These are phyloP conservation scores for Scophthalmus maximus DNA, from an alignment of 2,113 vertebrate species.

Conservation along the genomic window DNA sequence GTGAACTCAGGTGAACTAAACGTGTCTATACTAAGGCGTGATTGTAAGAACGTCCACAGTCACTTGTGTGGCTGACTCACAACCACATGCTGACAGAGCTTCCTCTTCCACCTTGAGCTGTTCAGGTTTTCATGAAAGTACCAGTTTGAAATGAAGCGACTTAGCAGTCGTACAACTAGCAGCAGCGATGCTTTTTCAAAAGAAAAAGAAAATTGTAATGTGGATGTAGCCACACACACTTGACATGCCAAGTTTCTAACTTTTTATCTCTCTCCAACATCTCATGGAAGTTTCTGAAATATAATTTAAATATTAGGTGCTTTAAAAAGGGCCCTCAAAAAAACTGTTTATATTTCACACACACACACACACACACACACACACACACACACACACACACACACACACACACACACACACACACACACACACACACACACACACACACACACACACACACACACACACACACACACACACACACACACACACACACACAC, in stretches of 20 bases:
- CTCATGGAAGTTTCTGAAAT: too few species aligned
- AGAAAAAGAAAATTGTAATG: too few species aligned
- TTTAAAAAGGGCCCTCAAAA: too few species aligned
- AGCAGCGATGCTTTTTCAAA: too few species aligned
- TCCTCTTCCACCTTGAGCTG: conserved; percentile 14
- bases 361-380: conserved; percentile 17
- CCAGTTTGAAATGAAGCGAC: neutral
- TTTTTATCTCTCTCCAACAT: too few species aligned
- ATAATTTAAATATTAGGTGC: too few species aligned
- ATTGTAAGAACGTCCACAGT: conserved; percentile 26
- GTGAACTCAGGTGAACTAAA: conserved; percentile 36
- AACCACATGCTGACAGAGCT: neutral
- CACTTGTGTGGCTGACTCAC: conserved; percentile 12
- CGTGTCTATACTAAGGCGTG: conserved; percentile 33
- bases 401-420: neutral
- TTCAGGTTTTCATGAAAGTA: conserved; percentile 12
- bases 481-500: conserved; percentile 13
- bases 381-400: conserved; percentile 1
- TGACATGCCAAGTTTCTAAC: too few species aligned
- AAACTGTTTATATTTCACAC: conserved; percentile 14
- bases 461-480: conserved; percentile 18
- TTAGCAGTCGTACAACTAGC: too few species aligned
- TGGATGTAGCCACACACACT: neutral
- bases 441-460: conserved; percentile 20
- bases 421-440: conserved; percentile 9